Evolutionary conservation across 1,140 invertebrate genomes (phyloP), one percentile per base, ranked within the genome.

Genomic region (Bathynomus jamesi): DNA sequence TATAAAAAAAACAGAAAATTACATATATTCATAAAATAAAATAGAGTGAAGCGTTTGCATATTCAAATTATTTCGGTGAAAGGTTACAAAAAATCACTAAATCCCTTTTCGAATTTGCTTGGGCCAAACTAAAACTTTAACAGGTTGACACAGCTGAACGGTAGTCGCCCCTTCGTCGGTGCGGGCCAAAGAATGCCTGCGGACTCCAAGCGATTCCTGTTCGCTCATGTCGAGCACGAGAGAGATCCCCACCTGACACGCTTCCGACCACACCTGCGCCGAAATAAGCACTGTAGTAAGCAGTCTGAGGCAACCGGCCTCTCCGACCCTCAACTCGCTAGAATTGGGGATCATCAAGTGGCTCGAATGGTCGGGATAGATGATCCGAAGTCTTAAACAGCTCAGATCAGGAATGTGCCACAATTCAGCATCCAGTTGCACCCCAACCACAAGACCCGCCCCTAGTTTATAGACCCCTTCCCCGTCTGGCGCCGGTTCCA

Each of bases 391-490:
- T 70, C 93, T 84, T 65, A 97, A 83, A 71, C 87, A 85, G 70
- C 83, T 83, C 2, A 91, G 83, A 81, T 92, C 88, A 25, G 87
- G 85, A 62, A 96, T 83, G 83, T 95, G 90, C 61, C 88, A 85
- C 71, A 98, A 87, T 80, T 93, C 91, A 0, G 92, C 93, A 79
- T 95, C 91, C 40, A 97, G 84, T 10, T 88, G 88, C 28, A 97
- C 88, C 24, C 90, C 91, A 31, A 94, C 86, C 28, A 96, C 87
- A 0, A 98, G 86, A 0, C 95, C 95, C 0, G 95, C 94, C 24
- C 93, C 94, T 79, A 97, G 96, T 81, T 96, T 95, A n/a, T 95
- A 81, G 7, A 92, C 88, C 67, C 87, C 89, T 80, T 98, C 95
- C 21, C 87, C 87, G 78, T 92, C 88, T 3, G 88, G 89, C 72